Percentiles rank a stretch among this genome's conserved stretches.
Evolutionary conservation across 2,797 vertebrate species (phyloP).

Genomic region (Fundulus diaphanus): DNA sequence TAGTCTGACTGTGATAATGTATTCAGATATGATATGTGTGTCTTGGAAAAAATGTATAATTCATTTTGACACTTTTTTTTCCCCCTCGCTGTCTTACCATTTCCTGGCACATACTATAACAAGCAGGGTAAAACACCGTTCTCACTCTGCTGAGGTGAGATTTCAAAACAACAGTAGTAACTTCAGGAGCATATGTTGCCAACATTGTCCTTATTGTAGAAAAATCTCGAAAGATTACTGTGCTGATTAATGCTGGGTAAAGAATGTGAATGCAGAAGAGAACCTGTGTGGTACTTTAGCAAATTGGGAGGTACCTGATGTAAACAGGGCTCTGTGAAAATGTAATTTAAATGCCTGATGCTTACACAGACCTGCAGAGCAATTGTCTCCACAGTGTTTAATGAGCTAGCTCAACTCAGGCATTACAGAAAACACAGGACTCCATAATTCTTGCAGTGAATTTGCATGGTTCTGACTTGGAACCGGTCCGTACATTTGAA

Average conservation of each 20-base stretch:
- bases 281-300: not conserved
- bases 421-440: not conserved
- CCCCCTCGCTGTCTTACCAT: conserved; percentile 65
- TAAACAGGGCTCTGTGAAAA: not conserved
- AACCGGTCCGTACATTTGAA: not conserved
- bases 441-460: not conserved
- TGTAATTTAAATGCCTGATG: not conserved
- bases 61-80: conserved; percentile 75
- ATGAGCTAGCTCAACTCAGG: not conserved
- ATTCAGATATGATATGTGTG: conserved; percentile 77
- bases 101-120: conserved; percentile 61
- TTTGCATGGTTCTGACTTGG: not conserved
- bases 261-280: not conserved
- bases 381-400: not conserved
- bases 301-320: not conserved
- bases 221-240: conserved; percentile 5
- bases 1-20: conserved; percentile 73
- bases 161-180: conserved; percentile 70
- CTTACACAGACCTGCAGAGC: not conserved
- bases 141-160: conserved; percentile 64
- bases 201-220: conserved; percentile 19
- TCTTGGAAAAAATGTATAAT: conserved; percentile 65
- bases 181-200: conserved; percentile 42
- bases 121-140: conserved; percentile 66
- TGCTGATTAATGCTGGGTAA: conserved; percentile 15